These are phyloP conservation scores for Girardinus metallicus DNA, from an alignment of 2,797 vertebrate genomes.

Conservation along the genomic window DNA sequence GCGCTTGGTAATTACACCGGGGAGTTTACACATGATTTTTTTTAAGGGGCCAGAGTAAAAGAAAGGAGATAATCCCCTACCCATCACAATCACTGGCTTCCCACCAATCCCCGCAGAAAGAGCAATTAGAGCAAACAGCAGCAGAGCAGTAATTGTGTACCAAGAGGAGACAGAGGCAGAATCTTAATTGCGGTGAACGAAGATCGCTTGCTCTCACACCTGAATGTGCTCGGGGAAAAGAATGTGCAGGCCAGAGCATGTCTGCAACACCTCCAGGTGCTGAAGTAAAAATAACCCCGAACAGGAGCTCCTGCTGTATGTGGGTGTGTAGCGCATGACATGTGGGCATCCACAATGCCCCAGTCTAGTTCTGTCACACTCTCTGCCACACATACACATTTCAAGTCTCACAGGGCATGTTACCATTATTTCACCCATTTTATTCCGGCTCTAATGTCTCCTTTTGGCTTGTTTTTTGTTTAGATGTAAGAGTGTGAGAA, in stretches of 20 bases:
- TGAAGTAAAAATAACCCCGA: slow-evolving; percentile 87
- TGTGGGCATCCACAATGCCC: slow-evolving; percentile 84
- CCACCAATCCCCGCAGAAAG: slow-evolving; percentile 95
- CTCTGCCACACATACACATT: slow-evolving; percentile 45
- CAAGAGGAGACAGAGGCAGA: slow-evolving; percentile 89
- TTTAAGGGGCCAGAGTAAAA: slow-evolving; percentile 85
- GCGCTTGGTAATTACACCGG: slow-evolving; percentile 98
- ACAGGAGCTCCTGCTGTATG: slow-evolving; percentile 78
- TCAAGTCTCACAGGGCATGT: slow-evolving; percentile 66
- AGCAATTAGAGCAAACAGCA: slow-evolving; percentile 96
- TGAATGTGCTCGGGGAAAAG: slow-evolving; percentile 83
- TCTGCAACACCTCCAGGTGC: slow-evolving; percentile 89
- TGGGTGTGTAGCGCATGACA: slow-evolving; percentile 75
- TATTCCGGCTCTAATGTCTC: slow-evolving; percentile 46
- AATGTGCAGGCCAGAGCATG: slow-evolving; percentile 82
- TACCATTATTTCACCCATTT: slow-evolving; percentile 67
- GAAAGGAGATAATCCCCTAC: slow-evolving; percentile 93
- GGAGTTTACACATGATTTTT: slow-evolving; percentile 99
- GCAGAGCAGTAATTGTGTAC: slow-evolving; percentile 94
- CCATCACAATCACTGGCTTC: slow-evolving; percentile 96
- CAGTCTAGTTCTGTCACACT: slow-evolving; percentile 69
- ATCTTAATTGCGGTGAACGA: slow-evolving; percentile 95
- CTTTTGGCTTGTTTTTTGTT: slow-evolving; percentile 25
- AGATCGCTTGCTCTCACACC: slow-evolving; percentile 91
- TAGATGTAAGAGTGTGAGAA: slow-evolving; percentile 26